Conservation (phyloP, 2,113 vertebrate genomes). For the Oenanthe melanoleuca region DNA sequence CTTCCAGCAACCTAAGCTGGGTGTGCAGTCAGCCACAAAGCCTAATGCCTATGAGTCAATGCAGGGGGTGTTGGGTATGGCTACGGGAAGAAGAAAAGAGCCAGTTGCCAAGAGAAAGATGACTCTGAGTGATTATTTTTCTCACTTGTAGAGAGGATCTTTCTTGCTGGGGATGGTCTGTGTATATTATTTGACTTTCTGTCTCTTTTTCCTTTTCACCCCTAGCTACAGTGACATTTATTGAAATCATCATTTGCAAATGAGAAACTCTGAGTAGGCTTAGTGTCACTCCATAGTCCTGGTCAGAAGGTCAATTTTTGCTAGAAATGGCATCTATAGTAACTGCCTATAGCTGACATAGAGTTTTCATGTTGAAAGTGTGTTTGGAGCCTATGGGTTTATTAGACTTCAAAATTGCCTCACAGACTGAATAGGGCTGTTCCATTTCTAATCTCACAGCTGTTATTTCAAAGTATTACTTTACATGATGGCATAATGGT, state of each 20-base stretch:
- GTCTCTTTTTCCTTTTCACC: not conserved
- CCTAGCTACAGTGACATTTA: not conserved
- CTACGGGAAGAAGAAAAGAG: not conserved
- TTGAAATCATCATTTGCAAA: not conserved
- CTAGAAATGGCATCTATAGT: not conserved
- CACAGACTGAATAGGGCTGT: not conserved
- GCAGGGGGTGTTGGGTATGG: not conserved
- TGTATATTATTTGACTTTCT: not conserved
- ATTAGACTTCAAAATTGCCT: not conserved
- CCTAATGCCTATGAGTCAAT: not conserved
- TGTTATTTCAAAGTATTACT: not conserved
- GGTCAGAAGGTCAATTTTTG: not conserved
- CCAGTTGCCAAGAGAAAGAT: not conserved
- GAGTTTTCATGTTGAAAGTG: not conserved
- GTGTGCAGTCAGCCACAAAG: slow-evolving; percentile 12
- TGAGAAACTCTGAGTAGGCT: not conserved
- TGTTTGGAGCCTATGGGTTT: not conserved
- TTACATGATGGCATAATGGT: not conserved
- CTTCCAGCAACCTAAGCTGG: slow-evolving; percentile 15
- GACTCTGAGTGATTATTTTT: not conserved
- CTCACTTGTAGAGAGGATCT: not conserved
- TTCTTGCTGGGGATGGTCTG: not conserved
- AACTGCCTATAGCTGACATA: not conserved
- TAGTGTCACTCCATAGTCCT: not conserved
- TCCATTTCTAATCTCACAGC: not conserved